Evolutionary conservation across 2,888 invertebrate species (phyloP).

Genomic region (Scaptomyza polygonia): DNA sequence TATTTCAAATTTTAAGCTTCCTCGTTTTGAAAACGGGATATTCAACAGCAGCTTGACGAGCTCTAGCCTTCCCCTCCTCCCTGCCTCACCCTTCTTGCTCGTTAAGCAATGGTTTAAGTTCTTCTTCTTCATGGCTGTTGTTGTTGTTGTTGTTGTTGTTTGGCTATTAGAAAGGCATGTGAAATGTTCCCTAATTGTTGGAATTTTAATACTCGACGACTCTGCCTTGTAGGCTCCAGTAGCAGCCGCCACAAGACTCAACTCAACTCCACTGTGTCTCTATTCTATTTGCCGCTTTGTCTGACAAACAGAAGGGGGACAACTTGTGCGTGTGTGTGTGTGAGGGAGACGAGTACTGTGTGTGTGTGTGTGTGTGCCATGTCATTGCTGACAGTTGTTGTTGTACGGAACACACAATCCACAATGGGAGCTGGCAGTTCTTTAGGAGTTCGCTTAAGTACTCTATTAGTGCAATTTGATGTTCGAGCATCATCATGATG

Average conservation of each 20-base stretch:
- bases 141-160: conserved; percentile 54
- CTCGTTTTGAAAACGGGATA: too few species aligned
- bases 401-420: neutral
- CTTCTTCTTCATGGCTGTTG: neutral
- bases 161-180: conserved; percentile 81
- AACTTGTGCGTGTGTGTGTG: too few species aligned
- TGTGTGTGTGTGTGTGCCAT: conserved; percentile 26
- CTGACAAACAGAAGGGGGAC: conserved; percentile 22
- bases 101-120: conserved; percentile 48
- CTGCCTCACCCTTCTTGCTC: too few species aligned
- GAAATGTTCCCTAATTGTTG: conserved; percentile 82
- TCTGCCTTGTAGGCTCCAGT: conserved; percentile 33
- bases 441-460: conserved; percentile 58
- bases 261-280: neutral
- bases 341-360: too few species aligned
- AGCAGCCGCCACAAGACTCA: neutral
- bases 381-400: conserved; percentile 56
- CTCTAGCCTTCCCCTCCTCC: too few species aligned
- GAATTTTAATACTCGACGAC: conserved; percentile 77
- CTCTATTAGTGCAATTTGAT: conserved; percentile 71
- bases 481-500: conserved; percentile 23
- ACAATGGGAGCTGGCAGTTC: conserved; percentile 21
- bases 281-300: conserved; percentile 38
- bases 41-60: conserved; percentile 60
- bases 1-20: too few species aligned